Base-by-base conservation (phyloP, 1,140 invertebrate genomes). In the Drosophila lacertosa region DNA sequence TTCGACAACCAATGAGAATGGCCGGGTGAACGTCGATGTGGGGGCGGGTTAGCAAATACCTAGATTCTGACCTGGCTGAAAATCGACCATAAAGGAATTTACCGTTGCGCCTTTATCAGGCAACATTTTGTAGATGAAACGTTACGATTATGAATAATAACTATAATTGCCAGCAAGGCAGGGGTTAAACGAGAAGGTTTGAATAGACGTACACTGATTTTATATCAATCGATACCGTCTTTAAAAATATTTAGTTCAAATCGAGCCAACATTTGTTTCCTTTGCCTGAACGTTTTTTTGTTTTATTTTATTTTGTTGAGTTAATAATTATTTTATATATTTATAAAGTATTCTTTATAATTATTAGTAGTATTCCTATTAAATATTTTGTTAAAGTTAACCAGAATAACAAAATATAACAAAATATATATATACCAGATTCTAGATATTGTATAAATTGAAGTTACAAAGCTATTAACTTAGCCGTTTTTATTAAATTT, bases 1-100 rank as follows among this genome's bases (percentile, higher is more conserved):
- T 48, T 58, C 16, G n/a, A 13, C 40, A 33, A 53, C 81, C 81
- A 84, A 84, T 84, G 55, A 53, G 58, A 74, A 64, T 44, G 59
- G 18, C n/a, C 70, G 22, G 59, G 5, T 7, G 39, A 48, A 15
- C 15, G 13, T 6, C 26, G 24, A 29, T 24, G 20, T 37, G 54
- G 66, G 26, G 66, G 26, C 35, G 60, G 18, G 22, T 64, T 35
- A 32, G 33, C 24, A 50, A 11, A 35, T 16, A n/a, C 15, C 18
- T 45, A 4, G 22, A 4, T 7, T 33, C 16, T 22, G 33, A 37
- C 37, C 24, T 7, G 51, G 20, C 37, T 29, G 5, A 18, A 35
- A 69, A 18, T 40, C 40, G 50, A 54, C 33, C 50, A 16, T 50
- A 51, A 50, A 58, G 62, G 62, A 70, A 65, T 70, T 33, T 70